Base-by-base conservation (phyloP, 2,888 invertebrate species). In the Nyleta sp. region DNA sequence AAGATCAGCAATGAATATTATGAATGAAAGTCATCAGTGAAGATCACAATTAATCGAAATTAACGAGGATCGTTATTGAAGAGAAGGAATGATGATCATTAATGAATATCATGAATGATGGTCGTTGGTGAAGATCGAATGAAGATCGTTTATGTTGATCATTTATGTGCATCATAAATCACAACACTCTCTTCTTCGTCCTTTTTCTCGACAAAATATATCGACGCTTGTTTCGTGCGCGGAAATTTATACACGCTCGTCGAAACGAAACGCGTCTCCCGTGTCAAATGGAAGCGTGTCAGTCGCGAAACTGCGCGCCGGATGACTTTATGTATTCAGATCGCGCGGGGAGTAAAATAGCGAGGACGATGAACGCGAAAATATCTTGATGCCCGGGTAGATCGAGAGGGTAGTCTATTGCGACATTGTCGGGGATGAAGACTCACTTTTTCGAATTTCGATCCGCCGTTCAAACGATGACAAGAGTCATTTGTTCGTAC, bases 251-350 rank as follows among this genome's bases (percentile, higher is more conserved):
- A 59, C 46, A 20, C 17, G 42, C 17, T 11, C 18, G 46, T 22
- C 24, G 24, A 64, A 31, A 64, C 60, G 60, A 46, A 46, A 46
- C 46, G 22, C 60, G 48, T 33, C 33, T 48, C 33, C 35, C 15
- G 35, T 52, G 60, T 53, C 59, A 53, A 52, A 46, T 44, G 62
- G 44, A 44, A 48, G 24, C 53, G 50, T 57, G 55, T 55, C 64
- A 48, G 22, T 15, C 31, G 48, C 42, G 33, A 52, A 57, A 50
- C 55, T 65, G 46, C 35, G 35, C 50, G 38, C 10, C 17, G 42
- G 22, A 60, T 40, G 33, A 53, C 52, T 72, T 64, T 64, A 72
- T 55, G 55, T 64, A 72, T 70, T 70, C 68, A 62, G 53, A 50
- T 64, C 62, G 55, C 48, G 55, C 64, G 44, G 15, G 24, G 42